A percentile compares a stretch with the other conserved stretches of the same genome.
These are phyloP conservation scores for Ovis aries DNA, from an alignment of 2,113 vertebrate genomes.

Conservation along the genomic window ARS-UI_Ramb_v3.0 NC_056054.1:64378501-64379000, in stretches of 20 bases:
- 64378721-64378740: slow-evolving; percentile 32
- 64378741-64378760: slow-evolving; percentile 42
- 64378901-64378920: background rate
- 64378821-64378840: background rate
- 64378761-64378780: slow-evolving; percentile 1
- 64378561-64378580: background rate
- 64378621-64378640: slow-evolving; percentile 46
- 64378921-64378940: background rate
- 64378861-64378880: background rate
- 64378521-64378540: background rate
- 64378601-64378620: background rate
- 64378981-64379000: background rate
- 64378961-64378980: background rate
- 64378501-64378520: background rate
- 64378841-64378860: background rate
- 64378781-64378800: background rate
- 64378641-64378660: slow-evolving; percentile 40
- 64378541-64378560: background rate
- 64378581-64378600: background rate
- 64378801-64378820: background rate
- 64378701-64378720: background rate
- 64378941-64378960: background rate
- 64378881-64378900: background rate
- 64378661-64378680: background rate
- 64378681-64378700: background rate